Percentiles rank a stretch among this genome's conserved stretches.
Conservation (phyloP, 2,113 vertebrate species). For the Galbula dea region DNA sequence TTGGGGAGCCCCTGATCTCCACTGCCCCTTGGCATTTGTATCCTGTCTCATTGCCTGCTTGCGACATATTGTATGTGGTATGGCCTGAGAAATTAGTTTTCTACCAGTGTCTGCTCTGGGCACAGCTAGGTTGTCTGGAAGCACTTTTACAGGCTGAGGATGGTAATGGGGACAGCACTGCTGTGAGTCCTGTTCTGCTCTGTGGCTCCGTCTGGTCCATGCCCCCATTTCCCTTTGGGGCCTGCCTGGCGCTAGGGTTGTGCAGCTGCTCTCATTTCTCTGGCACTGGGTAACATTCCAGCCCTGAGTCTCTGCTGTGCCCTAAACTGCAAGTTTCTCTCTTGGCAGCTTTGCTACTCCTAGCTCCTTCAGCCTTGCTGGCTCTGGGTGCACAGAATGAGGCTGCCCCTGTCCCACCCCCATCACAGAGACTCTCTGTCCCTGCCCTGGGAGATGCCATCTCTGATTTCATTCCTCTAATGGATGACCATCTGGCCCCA, state of each 20-base stretch:
- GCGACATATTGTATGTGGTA: accelerated
- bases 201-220: background rate
- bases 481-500: slow-evolving; percentile 2
- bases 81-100: background rate
- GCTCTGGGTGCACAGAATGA: background rate
- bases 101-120: background rate
- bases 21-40: background rate
- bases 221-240: background rate
- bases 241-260: background rate
- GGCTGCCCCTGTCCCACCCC: background rate
- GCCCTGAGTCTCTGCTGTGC: background rate
- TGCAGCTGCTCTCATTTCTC: background rate
- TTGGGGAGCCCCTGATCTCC: background rate
- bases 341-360: background rate
- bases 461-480: slow-evolving; percentile 21
- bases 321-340: accelerated
- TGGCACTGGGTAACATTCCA: background rate
- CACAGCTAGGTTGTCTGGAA: background rate
- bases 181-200: background rate
- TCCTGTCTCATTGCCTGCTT: background rate
- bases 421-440: background rate
- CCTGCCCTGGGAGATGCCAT: background rate
- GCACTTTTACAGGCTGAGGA: background rate
- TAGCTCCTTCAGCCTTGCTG: background rate
- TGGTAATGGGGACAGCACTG: background rate